Evolutionary conservation across 1,140 invertebrate species (phyloP).

Genomic region (Notospermus geniculatus): DNA sequence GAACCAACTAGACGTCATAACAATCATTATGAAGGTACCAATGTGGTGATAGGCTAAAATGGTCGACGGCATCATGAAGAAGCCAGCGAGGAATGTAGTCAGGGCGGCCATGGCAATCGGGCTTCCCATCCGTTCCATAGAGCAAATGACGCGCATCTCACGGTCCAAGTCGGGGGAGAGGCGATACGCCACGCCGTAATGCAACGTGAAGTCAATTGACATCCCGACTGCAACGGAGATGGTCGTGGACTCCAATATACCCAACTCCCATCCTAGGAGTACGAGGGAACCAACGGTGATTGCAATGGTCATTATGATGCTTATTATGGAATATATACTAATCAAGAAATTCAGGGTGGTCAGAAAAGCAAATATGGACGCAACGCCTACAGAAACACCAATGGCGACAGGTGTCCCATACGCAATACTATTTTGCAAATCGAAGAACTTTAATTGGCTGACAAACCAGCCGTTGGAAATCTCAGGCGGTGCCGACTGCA

Average conservation of each 20-base stretch:
- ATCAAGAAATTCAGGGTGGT: conserved; percentile 85
- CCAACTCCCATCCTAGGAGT: conserved; percentile 90
- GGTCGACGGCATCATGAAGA: conserved; percentile 81
- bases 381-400: conserved; percentile 75
- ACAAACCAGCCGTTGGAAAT: conserved; percentile 89
- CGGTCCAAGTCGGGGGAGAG: conserved; percentile 59
- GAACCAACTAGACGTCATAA: conserved; percentile 87
- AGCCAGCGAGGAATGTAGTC: conserved; percentile 86
- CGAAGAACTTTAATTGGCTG: conserved; percentile 86
- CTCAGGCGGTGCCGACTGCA: conserved; percentile 71
- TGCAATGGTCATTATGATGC: conserved; percentile 81
- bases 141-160: conserved; percentile 62
- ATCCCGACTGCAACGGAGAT: conserved; percentile 93
- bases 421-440: conserved; percentile 81
- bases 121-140: conserved; percentile 76
- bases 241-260: conserved; percentile 92
- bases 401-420: conserved; percentile 80
- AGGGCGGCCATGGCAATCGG: conserved; percentile 89
- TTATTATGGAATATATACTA: conserved; percentile 81
- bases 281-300: conserved; percentile 82
- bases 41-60: conserved; percentile 94
- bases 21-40: conserved; percentile 84
- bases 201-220: conserved; percentile 94
- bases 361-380: conserved; percentile 74
- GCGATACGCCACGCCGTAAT: conserved; percentile 85